Percentiles rank a stretch among this genome's conserved stretches.
phyloP scores from a whole-genome alignment of 2,113 vertebrate species.

The Galemys pyrenaicus region DNA sequence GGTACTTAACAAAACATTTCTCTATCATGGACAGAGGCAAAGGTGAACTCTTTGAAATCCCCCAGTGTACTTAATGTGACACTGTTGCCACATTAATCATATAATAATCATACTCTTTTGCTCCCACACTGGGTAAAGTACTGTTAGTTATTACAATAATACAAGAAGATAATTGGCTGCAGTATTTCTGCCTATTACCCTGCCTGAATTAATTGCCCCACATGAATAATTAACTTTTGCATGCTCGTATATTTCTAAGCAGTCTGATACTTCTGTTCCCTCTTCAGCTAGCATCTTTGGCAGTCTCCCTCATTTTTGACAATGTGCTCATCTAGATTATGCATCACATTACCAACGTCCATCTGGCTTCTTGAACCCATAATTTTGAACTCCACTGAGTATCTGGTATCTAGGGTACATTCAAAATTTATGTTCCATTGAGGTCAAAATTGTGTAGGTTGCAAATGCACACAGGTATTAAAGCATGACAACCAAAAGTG shows the following conservation, averaged over 20 bases:
- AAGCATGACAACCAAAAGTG: background rate
- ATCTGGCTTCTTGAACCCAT: background rate
- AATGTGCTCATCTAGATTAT: background rate
- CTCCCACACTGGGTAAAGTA: background rate
- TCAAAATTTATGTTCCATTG: background rate
- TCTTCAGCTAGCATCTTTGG: background rate
- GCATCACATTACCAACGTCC: background rate
- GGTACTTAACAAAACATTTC: background rate
- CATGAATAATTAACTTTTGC: background rate
- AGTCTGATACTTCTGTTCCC: background rate
- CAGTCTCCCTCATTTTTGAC: background rate
- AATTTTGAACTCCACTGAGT: background rate
- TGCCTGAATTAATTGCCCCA: background rate
- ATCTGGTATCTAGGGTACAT: background rate
- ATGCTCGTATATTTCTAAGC: background rate
- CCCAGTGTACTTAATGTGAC: background rate
- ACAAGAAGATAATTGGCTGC: background rate
- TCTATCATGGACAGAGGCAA: background rate
- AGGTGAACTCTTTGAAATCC: background rate
- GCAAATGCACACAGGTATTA: background rate
- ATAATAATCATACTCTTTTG: background rate
- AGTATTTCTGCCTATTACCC: background rate
- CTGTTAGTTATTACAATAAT: background rate
- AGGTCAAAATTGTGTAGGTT: background rate
- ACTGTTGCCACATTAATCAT: background rate